phyloP scores from a whole-genome alignment of 2,888 invertebrate species.

The Metallyticus violacea region DNA sequence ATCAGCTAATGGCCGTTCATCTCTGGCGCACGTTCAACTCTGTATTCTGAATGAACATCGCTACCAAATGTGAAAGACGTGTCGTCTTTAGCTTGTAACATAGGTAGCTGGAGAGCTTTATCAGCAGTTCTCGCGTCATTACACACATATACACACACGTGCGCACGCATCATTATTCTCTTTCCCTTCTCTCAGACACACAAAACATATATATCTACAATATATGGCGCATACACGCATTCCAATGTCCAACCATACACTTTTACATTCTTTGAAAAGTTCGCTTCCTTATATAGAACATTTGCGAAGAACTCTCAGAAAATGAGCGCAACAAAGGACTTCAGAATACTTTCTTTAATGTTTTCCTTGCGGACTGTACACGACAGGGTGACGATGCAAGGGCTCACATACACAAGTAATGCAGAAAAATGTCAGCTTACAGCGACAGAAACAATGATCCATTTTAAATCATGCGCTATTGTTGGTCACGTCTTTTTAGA shows the following conservation, averaged over 20 bases:
- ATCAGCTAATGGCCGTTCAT: neutral
- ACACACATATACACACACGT: neutral
- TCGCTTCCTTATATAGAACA: no score
- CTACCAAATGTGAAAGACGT: neutral
- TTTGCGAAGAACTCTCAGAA: no score
- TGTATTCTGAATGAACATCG: neutral
- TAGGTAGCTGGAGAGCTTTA: neutral
- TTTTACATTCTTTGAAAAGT: no score
- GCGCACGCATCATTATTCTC: no score
- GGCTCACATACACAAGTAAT: neutral
- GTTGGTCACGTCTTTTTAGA: no score
- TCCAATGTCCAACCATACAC: no score
- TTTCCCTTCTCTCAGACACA: no score
- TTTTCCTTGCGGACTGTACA: neutral
- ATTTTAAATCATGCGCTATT: no score
- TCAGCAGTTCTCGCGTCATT: neutral
- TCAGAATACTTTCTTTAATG: neutral
- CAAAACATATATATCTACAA: no score
- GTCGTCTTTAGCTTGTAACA: neutral
- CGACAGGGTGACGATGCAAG: neutral
- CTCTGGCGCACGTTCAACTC: neutral
- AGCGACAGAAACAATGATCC: no score
- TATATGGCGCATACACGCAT: no score
- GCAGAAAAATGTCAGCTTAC: constrained; percentile 14
- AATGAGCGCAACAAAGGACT: no score